These are phyloP conservation scores for Colaptes auratus DNA, from an alignment of 2,113 vertebrate species.

Conservation along the genomic window DNA sequence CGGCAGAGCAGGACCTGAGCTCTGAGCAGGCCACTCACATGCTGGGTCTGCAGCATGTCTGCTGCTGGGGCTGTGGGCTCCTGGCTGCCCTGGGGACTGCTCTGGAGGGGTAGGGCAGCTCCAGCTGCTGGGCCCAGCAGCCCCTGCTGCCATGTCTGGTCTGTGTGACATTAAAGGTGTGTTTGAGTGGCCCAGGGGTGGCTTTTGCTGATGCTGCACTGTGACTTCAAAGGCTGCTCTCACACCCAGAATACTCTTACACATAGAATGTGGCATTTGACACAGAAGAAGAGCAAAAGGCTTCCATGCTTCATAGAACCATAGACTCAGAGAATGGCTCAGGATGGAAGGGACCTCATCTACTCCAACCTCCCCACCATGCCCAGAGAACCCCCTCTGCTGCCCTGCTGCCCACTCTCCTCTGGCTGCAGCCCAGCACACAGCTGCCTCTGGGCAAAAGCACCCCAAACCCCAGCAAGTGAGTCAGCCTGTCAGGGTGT, in stretches of 20 bases:
- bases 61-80: neutral
- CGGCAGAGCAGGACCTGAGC: fast-evolving
- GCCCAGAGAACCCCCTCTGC: no score
- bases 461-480: no score
- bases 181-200: neutral
- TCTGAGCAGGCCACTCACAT: fast-evolving
- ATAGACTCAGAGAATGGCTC: neutral
- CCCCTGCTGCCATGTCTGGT: fast-evolving
- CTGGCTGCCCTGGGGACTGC: neutral
- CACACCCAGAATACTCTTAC: neutral
- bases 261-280: neutral
- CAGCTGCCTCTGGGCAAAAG: no score
- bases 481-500: no score
- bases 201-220: fast-evolving
- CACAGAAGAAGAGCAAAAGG: neutral
- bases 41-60: fast-evolving
- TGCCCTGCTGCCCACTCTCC: no score
- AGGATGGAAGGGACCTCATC: no score
- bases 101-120: neutral
- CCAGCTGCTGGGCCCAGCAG: neutral
- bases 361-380: no score
- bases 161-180: neutral
- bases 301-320: neutral
- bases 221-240: neutral
- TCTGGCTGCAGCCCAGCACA: no score